phyloP scores from a whole-genome alignment of 2,113 vertebrate genomes.

The Xiphorhynchus elegans region DNA sequence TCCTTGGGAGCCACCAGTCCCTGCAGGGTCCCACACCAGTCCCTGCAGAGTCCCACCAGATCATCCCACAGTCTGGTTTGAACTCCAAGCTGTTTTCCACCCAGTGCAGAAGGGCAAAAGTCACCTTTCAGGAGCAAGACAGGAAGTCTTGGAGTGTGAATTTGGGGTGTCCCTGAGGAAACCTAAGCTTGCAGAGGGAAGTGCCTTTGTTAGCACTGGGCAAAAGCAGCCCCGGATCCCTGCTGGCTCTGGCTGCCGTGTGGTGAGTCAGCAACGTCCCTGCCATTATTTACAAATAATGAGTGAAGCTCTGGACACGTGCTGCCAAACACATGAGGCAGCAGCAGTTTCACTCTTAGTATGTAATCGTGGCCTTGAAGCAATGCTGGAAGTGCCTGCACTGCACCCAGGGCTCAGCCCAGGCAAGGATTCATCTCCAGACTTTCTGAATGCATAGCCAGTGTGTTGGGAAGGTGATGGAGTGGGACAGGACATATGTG shows the following conservation, averaged over 20 bases:
- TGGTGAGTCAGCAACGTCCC: background rate
- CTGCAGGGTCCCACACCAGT: background rate
- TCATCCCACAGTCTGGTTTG: background rate
- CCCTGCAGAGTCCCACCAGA: no score
- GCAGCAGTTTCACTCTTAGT: background rate
- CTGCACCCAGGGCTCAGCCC: background rate
- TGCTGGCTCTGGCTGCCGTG: background rate
- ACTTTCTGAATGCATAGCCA: background rate
- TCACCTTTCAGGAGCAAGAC: background rate
- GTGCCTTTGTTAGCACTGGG: background rate
- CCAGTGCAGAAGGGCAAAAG: background rate
- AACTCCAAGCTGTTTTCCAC: background rate
- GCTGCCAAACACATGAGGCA: background rate
- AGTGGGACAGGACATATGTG: background rate
- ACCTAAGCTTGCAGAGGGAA: background rate
- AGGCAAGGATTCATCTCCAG: background rate
- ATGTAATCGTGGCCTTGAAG: background rate
- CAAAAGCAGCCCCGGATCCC: background rate
- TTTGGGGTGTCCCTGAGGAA: background rate
- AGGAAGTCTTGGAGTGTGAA: background rate
- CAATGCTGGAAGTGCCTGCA: background rate
- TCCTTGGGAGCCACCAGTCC: background rate
- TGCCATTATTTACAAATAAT: conserved; percentile 14
- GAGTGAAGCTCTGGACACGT: background rate
- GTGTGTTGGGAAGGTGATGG: background rate